Evolutionary conservation across 2,797 vertebrate species (phyloP).

Genomic region (Choloepus didactylus): DNA sequence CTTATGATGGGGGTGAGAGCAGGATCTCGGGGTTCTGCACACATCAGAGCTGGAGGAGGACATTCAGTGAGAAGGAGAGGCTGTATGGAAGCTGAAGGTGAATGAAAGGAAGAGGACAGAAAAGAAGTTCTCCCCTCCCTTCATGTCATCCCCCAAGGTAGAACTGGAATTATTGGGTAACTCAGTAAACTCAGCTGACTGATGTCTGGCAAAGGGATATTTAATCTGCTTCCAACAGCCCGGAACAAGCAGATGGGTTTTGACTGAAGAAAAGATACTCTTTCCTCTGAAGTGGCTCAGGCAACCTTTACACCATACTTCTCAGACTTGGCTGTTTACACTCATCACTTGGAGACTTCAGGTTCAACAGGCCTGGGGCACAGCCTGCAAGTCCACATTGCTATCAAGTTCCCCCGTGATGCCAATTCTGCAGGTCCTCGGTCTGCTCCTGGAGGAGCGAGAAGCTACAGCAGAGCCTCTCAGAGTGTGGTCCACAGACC

Average conservation of each 20-base stretch:
- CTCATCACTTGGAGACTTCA: neutral
- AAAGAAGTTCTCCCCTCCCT: neutral
- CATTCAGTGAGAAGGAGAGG: neutral
- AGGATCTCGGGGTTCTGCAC: neutral
- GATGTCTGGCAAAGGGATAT: slow-evolving; percentile 91
- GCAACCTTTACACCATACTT: neutral
- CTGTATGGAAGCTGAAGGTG: neutral
- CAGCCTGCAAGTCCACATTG: neutral
- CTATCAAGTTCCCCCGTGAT: neutral
- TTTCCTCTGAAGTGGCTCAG: neutral
- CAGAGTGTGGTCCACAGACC: neutral
- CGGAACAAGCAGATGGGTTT: slow-evolving; percentile 79
- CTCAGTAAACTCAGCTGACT: slow-evolving; percentile 94
- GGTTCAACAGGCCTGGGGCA: neutral
- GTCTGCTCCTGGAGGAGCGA: neutral
- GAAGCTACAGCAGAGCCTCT: neutral
- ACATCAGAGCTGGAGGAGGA: neutral
- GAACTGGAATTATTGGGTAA: slow-evolving; percentile 87
- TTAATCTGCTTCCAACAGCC: slow-evolving; percentile 94
- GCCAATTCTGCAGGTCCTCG: neutral
- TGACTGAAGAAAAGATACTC: neutral
- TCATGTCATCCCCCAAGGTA: slow-evolving; percentile 86
- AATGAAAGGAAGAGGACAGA: neutral
- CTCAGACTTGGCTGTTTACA: too few relatives aligned
- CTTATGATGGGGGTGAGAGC: neutral